phyloP scores from a whole-genome alignment of 2,797 vertebrate genomes.

The Pangasius sanitwongsei region DNA sequence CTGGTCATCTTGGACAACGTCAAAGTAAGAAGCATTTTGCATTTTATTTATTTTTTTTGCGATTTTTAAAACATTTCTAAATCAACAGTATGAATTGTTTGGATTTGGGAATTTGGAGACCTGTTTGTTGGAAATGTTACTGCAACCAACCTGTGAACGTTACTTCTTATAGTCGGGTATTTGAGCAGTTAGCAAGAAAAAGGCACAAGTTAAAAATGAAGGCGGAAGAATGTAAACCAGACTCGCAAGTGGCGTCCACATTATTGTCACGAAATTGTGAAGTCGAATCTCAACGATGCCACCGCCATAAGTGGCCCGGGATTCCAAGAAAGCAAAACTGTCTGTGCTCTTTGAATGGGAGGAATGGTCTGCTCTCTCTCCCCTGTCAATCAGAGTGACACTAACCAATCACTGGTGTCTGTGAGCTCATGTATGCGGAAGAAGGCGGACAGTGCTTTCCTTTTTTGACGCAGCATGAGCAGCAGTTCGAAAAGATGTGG shows the following conservation, averaged over 20 bases:
- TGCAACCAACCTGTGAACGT: background rate
- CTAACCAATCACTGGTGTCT: background rate
- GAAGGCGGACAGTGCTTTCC: background rate
- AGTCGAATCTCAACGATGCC: background rate
- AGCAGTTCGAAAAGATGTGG: background rate
- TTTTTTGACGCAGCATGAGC: background rate
- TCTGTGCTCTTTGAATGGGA: background rate
- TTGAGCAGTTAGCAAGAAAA: background rate
- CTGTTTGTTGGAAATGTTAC: background rate
- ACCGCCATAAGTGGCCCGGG: background rate
- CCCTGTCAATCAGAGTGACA: background rate
- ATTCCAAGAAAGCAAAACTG: background rate
- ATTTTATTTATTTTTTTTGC: background rate
- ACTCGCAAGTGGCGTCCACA: background rate
- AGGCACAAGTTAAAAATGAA: background rate
- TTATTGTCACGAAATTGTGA: background rate
- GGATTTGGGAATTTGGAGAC: background rate
- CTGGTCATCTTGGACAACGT: constrained; percentile 83
- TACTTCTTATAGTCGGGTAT: background rate
- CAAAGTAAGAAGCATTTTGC: constrained; percentile 68
- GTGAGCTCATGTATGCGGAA: background rate
- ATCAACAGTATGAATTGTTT: background rate
- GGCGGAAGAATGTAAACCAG: background rate
- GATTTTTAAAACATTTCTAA: background rate
- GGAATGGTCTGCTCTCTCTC: background rate